Conservation (phyloP, 2,113 vertebrate genomes). For the Phaethon lepturus region DNA sequence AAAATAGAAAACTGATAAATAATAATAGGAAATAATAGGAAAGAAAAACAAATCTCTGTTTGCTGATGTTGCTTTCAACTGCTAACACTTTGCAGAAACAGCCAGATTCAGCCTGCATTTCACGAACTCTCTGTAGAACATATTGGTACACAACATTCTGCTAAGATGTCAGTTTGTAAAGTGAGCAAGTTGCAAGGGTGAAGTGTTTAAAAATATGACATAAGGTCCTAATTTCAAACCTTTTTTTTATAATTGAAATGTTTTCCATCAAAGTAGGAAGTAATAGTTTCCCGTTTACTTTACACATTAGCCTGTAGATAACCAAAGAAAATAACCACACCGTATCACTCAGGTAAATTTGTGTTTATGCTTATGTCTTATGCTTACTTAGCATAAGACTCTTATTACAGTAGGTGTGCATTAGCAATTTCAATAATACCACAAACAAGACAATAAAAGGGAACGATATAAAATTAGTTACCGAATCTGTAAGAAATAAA, state of each 20-base stretch:
- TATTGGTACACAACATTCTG: neutral
- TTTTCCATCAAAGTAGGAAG: neutral
- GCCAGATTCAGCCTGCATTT: neutral
- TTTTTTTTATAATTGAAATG: neutral
- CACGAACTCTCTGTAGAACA: rapidly evolving
- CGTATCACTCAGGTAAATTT: neutral
- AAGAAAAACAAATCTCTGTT: neutral
- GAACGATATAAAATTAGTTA: neutral
- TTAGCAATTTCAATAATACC: neutral
- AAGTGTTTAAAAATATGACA: neutral
- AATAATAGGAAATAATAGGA: neutral
- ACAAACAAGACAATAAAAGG: neutral
- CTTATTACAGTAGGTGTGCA: neutral
- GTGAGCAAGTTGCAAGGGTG: neutral
- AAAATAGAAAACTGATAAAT: neutral
- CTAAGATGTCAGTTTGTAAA: neutral
- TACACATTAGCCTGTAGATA: neutral
- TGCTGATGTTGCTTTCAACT: neutral
- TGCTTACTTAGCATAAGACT: neutral
- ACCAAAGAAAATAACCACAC: neutral
- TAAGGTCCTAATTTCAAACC: neutral
- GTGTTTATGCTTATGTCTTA: neutral
- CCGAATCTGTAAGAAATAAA: neutral
- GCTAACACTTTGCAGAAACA: neutral
- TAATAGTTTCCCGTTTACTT: neutral